phyloP scores from a whole-genome alignment of 1,140 invertebrate genomes.

The Ceratosolen solmsi region DNA sequence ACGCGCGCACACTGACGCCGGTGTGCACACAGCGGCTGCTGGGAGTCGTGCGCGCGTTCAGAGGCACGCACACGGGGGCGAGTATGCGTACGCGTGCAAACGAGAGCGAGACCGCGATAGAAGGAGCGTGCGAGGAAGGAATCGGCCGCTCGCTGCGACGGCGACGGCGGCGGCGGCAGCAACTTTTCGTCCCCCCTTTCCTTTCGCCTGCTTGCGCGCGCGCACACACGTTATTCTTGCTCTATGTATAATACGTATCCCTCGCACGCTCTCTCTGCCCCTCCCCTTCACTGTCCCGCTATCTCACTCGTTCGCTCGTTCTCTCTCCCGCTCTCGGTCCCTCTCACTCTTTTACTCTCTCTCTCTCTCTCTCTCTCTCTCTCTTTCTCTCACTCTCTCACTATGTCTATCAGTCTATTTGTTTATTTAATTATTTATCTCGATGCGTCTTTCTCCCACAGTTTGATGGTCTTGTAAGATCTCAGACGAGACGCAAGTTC shows the following conservation, averaged over 20 bases:
- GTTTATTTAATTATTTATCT: too few relatives aligned
- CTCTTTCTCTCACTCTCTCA: background rate
- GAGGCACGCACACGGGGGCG: slow-evolving; percentile 48
- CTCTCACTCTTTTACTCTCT: background rate
- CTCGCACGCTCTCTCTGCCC: background rate
- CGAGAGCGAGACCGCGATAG: background rate
- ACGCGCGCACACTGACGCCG: background rate
- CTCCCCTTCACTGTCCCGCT: background rate
- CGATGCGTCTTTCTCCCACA: too few relatives aligned
- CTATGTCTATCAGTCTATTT: background rate
- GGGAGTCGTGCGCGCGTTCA: slow-evolving; percentile 48
- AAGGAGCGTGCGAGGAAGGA: slow-evolving; percentile 16
- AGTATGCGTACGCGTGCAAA: slow-evolving; percentile 45
- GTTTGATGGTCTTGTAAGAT: background rate
- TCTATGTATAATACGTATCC: background rate
- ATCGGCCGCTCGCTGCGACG: background rate
- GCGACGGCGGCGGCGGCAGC: background rate
- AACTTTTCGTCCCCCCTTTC: background rate
- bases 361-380: background rate
- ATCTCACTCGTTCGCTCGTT: background rate
- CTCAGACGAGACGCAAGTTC: background rate
- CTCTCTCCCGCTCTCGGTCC: slow-evolving; percentile 9
- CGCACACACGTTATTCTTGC: background rate
- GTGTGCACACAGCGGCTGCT: slow-evolving; percentile 35
- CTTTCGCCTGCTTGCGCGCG: background rate